Percentiles rank a stretch among this genome's conserved stretches.
Evolutionary conservation across 2,888 invertebrate species (phyloP).

Genomic region (Latrodectus hesperus): DNA sequence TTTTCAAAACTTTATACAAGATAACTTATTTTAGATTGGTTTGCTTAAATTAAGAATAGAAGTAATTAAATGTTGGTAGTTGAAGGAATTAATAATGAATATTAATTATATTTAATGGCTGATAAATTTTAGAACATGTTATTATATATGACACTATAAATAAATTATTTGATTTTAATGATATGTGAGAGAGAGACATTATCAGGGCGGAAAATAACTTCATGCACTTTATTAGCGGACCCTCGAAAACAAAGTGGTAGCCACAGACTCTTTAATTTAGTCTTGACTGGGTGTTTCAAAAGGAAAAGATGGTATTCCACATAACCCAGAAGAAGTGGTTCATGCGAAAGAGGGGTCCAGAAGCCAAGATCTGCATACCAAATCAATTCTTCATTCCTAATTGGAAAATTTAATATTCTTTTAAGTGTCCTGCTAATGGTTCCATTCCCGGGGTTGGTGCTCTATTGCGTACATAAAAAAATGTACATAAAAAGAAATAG

Average conservation of each 20-base stretch:
- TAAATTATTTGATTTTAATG: too few species aligned
- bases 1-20: too few species aligned
- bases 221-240: constrained; percentile 16
- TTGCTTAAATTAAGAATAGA: too few species aligned
- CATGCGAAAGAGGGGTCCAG: constrained; percentile 36
- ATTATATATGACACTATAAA: too few species aligned
- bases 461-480: background rate
- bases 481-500: constrained; percentile 26
- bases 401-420: constrained; percentile 70
- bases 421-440: constrained; percentile 69
- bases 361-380: constrained; percentile 68
- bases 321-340: constrained; percentile 54
- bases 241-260: constrained; percentile 8
- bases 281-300: constrained; percentile 39
- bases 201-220: too few species aligned
- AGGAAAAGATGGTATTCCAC: constrained; percentile 47
- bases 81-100: too few species aligned
- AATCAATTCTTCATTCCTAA: constrained; percentile 70
- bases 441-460: constrained; percentile 15
- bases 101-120: too few species aligned
- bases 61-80: too few species aligned
- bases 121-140: too few species aligned
- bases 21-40: too few species aligned
- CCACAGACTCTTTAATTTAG: constrained; percentile 62
- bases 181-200: too few species aligned